Base-by-base conservation (phyloP, 2,113 vertebrate genomes). In the Callopanchax toddi region DNA sequence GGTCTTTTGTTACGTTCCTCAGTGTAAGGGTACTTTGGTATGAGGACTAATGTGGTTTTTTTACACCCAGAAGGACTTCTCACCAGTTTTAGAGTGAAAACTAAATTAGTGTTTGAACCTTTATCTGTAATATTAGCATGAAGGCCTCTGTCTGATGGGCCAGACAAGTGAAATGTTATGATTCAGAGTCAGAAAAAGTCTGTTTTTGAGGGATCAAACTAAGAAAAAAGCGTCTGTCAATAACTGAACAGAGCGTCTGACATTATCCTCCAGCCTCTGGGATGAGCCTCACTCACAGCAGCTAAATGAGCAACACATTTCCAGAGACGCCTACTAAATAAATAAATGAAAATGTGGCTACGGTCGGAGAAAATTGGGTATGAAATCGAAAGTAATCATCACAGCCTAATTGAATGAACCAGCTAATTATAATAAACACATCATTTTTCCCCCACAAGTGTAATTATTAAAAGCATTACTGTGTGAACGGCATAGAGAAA, bases 91-190 rank as follows among this genome's bases (percentile, higher is more conserved):
- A n/a, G n/a, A n/a, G n/a, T n/a, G n/a, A n/a, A n/a, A n/a, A n/a
- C n/a, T n/a, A n/a, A n/a, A n/a, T n/a, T n/a, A n/a, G n/a, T n/a
- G n/a, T n/a, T n/a, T n/a, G n/a, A n/a, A n/a, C n/a, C n/a, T n/a
- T n/a, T n/a, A n/a, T n/a, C n/a, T 70, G 62, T 22, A 0, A 4
- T 12, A 32, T 18, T 71, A 71, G 71, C 42, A 18, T 78, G 78
- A 86, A 86, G 82, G 82, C 77, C 78, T 86, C 9, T 13, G 45
- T 76, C 53, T 82, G 83, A 79, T 83, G 42, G 69, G 57, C 22
- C 60, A 46, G 59, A 68, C 36, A 8, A 64, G 70, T 70, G 63
- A 37, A 76, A 76, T 74, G 80, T 78, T 71, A 74, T 63, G 44
- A 67, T 66, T 78, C 50, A 11, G 67, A 43, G 49, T 44, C 20